These are phyloP conservation scores for Lepidochrysops patricia DNA, from an alignment of 2,888 invertebrate genomes.

Conservation along the genomic window DNA sequence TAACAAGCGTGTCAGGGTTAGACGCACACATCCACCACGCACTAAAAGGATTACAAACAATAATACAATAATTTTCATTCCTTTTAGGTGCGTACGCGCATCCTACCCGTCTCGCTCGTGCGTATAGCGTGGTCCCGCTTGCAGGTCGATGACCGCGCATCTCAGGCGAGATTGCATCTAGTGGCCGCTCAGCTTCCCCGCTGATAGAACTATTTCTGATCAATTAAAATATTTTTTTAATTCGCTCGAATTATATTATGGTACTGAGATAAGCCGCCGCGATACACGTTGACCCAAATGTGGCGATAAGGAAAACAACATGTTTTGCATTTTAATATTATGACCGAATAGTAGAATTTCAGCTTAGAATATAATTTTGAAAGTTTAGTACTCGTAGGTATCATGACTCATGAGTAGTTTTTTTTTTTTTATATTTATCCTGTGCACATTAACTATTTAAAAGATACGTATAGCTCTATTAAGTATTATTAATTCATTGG, in stretches of 20 bases:
- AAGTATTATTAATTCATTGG: no score
- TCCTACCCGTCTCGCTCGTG: slow-evolving; percentile 47
- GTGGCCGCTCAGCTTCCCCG: slow-evolving; percentile 65
- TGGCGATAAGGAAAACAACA: slow-evolving; percentile 53
- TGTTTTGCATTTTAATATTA: slow-evolving; percentile 14
- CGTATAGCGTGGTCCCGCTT: slow-evolving; percentile 46
- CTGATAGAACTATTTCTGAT: slow-evolving; percentile 61
- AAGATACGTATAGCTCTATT: no score
- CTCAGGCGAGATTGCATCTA: slow-evolving; percentile 72
- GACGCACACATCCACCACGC: slow-evolving; percentile 42
- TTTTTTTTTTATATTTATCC: no score
- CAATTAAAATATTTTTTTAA: slow-evolving; percentile 48
- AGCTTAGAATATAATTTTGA: neutral
- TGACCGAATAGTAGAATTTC: slow-evolving; percentile 9
- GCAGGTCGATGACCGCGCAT: slow-evolving; percentile 67
- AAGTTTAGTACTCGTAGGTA: neutral
- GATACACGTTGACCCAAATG: slow-evolving; percentile 50
- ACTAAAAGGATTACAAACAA: slow-evolving; percentile 57
- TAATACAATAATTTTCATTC: slow-evolving; percentile 69
- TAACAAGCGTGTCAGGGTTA: slow-evolving; percentile 35
- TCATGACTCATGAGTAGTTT: neutral
- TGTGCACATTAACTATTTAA: no score
- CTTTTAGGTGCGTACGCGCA: slow-evolving; percentile 73
- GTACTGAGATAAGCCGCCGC: slow-evolving; percentile 26
- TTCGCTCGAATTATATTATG: neutral